These are phyloP conservation scores for Drosophila willistoni DNA, from an alignment of 1,140 invertebrate genomes.

Conservation along the genomic window DNA sequence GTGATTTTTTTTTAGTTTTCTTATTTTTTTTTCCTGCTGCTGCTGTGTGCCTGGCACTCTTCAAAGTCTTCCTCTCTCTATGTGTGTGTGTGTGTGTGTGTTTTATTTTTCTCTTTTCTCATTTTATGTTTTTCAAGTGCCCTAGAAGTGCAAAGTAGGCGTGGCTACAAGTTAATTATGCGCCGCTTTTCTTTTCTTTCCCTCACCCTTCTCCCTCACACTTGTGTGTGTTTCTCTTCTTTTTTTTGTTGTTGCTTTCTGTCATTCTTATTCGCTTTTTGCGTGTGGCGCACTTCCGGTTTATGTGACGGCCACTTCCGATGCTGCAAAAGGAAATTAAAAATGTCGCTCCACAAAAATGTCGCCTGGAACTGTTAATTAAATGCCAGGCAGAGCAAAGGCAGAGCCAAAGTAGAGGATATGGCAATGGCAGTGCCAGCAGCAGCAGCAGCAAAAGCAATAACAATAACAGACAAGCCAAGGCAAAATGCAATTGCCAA, in stretches of 20 bases:
- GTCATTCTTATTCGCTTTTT: conserved; percentile 17
- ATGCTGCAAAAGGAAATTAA: conserved; percentile 68
- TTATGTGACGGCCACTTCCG: conserved; percentile 63
- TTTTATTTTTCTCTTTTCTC: conserved; percentile 12
- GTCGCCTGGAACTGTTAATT: conserved; percentile 64
- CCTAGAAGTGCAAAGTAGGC: conserved; percentile 34
- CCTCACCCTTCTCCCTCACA: conserved; percentile 9
- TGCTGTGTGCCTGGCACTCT: conserved; percentile 26
- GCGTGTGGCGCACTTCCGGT: conserved; percentile 64
- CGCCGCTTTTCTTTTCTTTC: conserved; percentile 46
- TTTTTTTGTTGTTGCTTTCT: not conserved
- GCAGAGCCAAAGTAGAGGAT: conserved; percentile 24
- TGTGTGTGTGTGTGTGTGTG: conserved; percentile 7
- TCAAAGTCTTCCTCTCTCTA: not conserved
- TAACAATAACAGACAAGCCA: conserved; percentile 40
- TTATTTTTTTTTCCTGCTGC: not conserved
- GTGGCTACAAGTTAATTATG: conserved; percentile 78
- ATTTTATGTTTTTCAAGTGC: conserved; percentile 48
- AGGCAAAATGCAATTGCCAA: conserved; percentile 31
- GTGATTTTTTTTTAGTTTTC: conserved; percentile 28
- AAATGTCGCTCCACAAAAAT: conserved; percentile 58
- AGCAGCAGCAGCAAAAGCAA: conserved; percentile 19
- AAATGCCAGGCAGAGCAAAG: conserved; percentile 37
- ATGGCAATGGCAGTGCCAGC: not conserved
- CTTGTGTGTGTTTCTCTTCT: conserved; percentile 22